Percentiles rank a stretch among this genome's conserved stretches.
phyloP scores from a whole-genome alignment of 2,113 vertebrate genomes.

The Coryphaenoides rupestris region DNA sequence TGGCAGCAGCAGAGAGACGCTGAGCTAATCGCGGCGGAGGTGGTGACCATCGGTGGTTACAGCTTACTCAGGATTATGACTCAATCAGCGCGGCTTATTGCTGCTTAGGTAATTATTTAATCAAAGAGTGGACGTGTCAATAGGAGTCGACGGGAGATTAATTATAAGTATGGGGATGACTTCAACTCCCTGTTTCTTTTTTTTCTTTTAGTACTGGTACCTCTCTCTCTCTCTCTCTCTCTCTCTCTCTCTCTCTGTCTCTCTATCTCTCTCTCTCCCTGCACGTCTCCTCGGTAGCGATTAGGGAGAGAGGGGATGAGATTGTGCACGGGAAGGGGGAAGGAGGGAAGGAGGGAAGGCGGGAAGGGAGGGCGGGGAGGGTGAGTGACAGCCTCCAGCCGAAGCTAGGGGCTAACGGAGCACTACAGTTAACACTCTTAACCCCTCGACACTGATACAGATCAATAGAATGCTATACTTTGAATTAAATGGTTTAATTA shows the following conservation, averaged over 20 bases:
- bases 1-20: neutral
- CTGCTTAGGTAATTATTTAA: slow-evolving; percentile 73
- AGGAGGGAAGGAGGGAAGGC: slow-evolving; percentile 24
- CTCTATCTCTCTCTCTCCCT: slow-evolving; percentile 24
- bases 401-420: slow-evolving; percentile 48
- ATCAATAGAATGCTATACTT: slow-evolving; percentile 46
- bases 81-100: slow-evolving; percentile 68
- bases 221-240: slow-evolving; percentile 22
- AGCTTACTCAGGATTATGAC: slow-evolving; percentile 71
- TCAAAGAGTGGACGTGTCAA: slow-evolving; percentile 70
- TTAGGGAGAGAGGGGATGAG: slow-evolving; percentile 41
- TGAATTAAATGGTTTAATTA: slow-evolving; percentile 64
- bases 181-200: slow-evolving; percentile 53
- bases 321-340: slow-evolving; percentile 46
- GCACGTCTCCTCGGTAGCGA: slow-evolving; percentile 11
- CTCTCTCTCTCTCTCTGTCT: slow-evolving; percentile 23
- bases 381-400: slow-evolving; percentile 63
- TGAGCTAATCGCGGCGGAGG: slow-evolving; percentile 25
- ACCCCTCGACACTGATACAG: slow-evolving; percentile 15
- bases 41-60: slow-evolving; percentile 58
- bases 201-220: slow-evolving; percentile 25
- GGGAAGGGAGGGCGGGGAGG: slow-evolving; percentile 45
- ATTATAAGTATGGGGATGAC: slow-evolving; percentile 61
- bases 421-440: slow-evolving; percentile 42
- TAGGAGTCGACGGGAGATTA: slow-evolving; percentile 69